Evolutionary conservation across 1,140 invertebrate species (phyloP), one percentile per base, ranked within the genome.

Genomic region (Zaprionus ghesquierei): DNA sequence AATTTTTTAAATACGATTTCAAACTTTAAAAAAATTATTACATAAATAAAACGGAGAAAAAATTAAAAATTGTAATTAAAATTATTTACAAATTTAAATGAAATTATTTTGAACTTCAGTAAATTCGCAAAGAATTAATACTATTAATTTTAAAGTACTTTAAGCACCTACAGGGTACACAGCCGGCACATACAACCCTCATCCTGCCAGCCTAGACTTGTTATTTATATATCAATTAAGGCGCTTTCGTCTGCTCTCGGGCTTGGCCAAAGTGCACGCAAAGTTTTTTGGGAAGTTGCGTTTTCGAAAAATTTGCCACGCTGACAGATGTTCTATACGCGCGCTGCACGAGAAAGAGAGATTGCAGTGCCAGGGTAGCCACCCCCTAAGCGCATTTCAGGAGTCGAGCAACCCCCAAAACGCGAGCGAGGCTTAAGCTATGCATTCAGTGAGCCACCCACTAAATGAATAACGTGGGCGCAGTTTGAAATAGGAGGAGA

Each of bases 381-480:
- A 66, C 78, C 78, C 78, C 15, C 35, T 74, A 81, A 81, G 79
- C 79, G 69, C 74, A 55, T 81, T 72, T 76, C 33, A n/a, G 59
- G 25, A 38, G 10, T 56, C 64, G 13, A 22, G 31, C 56, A 49
- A 69, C 56, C 55, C 44, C 25, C 33, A 13, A 13, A 3, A 15
- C 12, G n/a, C 18, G 13, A 15, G 38, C 18, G 2, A 20, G 10
- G 38, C 10, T 50, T 22, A 46, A 46, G 41, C 18, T 12, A 12
- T 10, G 41, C 35, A 15, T 38, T n/a, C 35, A 38, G 50, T 41
- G 63, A 54, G 54, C 65, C 65, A 64, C 63, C 76, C 76, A 79
- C 76, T 71, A 79, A 81, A 81, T 81, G 78, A 77, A 81, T 81
- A 81, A 74, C 64, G 58, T 31, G 71, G 33, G 38, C 41, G 56